These are phyloP conservation scores for Saturnia japonica DNA, from an alignment of 2,888 invertebrate genomes.

Conservation along the genomic window DNA sequence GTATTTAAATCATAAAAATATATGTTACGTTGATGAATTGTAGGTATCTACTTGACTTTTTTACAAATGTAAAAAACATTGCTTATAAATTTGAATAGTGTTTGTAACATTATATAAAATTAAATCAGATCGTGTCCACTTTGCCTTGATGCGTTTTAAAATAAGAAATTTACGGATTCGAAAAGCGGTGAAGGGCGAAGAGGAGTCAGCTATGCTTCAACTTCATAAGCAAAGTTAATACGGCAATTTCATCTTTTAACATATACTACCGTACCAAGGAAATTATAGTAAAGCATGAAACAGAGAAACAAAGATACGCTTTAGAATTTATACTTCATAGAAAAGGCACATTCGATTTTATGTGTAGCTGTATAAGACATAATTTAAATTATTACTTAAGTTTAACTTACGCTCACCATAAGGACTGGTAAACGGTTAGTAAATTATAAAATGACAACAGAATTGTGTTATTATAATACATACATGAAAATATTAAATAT, in stretches of 20 bases:
- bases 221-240: background rate
- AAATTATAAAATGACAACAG: no score
- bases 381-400: no score
- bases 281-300: background rate
- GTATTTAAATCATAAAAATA: background rate
- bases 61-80: background rate
- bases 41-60: background rate
- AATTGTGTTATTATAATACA: no score
- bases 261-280: background rate
- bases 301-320: background rate
- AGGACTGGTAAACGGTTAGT: no score
- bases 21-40: background rate
- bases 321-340: no score
- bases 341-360: no score
- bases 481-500: no score
- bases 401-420: no score
- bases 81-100: background rate
- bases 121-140: background rate
- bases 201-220: background rate
- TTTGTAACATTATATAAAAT: background rate
- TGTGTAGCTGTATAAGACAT: no score
- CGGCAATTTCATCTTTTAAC: background rate
- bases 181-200: background rate
- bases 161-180: background rate
- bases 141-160: background rate